Conservation (phyloP, 2,113 vertebrate species). For the Urocitellus parryii region DNA sequence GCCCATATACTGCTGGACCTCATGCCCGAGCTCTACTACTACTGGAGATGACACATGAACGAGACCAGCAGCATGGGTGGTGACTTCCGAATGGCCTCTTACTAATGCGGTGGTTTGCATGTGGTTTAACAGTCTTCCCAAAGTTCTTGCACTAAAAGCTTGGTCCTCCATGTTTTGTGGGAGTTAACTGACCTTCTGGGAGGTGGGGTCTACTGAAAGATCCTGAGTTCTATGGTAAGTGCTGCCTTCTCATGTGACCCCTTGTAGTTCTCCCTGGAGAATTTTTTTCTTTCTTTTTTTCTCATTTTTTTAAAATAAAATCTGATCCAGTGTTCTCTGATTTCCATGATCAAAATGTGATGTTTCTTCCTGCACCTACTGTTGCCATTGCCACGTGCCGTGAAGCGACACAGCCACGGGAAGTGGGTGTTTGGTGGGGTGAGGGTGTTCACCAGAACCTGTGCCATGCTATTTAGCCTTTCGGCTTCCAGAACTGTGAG, state of each 20-base stretch:
- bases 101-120: background rate
- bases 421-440: no score
- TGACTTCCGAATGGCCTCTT: background rate
- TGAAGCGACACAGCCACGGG: background rate
- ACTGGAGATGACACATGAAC: no score
- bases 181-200: no score
- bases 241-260: background rate
- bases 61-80: background rate
- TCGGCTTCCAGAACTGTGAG: background rate
- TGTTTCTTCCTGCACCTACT: no score
- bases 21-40: rapidly evolving
- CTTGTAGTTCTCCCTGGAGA: background rate
- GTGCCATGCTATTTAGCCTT: background rate
- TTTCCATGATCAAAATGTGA: no score
- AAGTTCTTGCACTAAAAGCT: background rate
- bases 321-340: background rate
- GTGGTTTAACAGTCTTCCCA: no score
- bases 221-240: background rate
- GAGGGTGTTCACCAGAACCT: no score
- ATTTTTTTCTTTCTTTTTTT: no score
- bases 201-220: background rate
- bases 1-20: no score
- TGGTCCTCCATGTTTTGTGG: background rate
- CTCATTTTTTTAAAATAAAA: background rate
- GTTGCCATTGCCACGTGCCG: background rate